Conservation (phyloP, 2,113 vertebrate species). For the Sylvietta virens region DNA sequence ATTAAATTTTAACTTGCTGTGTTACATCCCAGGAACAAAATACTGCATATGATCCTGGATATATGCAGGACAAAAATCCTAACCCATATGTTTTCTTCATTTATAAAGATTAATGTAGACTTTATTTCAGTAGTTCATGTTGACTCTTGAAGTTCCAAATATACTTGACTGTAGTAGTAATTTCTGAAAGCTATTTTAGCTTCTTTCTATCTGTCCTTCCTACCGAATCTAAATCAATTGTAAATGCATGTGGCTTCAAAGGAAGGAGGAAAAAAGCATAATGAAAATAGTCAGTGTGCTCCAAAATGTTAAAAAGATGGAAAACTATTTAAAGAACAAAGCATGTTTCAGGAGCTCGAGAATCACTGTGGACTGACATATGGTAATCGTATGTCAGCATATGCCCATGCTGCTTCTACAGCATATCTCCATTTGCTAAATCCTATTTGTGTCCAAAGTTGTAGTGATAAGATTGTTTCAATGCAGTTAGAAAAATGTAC, state of each 20-base stretch:
- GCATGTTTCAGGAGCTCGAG: background rate
- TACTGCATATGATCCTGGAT: background rate
- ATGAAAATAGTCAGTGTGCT: background rate
- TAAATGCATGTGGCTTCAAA: background rate
- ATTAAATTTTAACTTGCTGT: background rate
- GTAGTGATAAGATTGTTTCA: background rate
- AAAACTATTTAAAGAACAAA: slow-evolving; percentile 25
- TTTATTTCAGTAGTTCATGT: background rate
- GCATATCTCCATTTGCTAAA: background rate
- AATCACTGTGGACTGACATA: slow-evolving; percentile 3
- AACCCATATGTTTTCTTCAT: background rate
- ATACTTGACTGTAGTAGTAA: background rate
- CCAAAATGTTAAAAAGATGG: background rate
- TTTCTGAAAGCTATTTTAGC: background rate
- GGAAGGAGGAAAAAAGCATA: background rate
- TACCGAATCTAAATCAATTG: background rate
- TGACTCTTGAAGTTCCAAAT: background rate
- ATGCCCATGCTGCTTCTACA: background rate
- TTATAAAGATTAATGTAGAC: background rate
- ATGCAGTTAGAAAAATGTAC: background rate
- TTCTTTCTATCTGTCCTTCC: background rate
- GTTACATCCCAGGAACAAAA: background rate
- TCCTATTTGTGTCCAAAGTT: background rate
- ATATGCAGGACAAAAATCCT: background rate
- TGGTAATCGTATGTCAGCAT: background rate